Evolutionary conservation across 92 coral and sea anemone species (phyloP).

Genomic region (Heliopora coerulea): DNA sequence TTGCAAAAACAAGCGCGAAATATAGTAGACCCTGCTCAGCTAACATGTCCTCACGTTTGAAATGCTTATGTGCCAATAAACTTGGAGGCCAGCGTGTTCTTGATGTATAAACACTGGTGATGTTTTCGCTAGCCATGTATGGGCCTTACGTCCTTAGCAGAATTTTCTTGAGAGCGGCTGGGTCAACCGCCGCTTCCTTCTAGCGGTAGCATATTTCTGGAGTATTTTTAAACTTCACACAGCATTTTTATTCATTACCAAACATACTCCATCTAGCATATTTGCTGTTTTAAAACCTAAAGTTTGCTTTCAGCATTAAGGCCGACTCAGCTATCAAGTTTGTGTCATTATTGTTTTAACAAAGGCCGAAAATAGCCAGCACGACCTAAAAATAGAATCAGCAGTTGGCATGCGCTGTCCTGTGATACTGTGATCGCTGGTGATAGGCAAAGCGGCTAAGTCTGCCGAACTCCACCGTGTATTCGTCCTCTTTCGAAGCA

Average conservation of each 20-base stretch:
- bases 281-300: constrained; percentile 30
- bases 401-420: constrained; percentile 38
- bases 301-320: constrained; percentile 30
- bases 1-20: neutral
- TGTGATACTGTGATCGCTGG: constrained; percentile 12
- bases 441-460: constrained; percentile 32
- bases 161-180: neutral
- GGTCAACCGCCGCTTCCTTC: neutral
- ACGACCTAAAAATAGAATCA: constrained; percentile 31
- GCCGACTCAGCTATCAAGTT: constrained; percentile 35
- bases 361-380: constrained; percentile 36
- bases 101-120: too few relatives aligned
- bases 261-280: constrained; percentile 6
- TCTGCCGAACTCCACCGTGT: constrained; percentile 14
- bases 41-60: neutral
- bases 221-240: neutral
- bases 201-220: too few relatives aligned
- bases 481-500: neutral
- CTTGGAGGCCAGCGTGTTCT: too few relatives aligned
- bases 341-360: constrained; percentile 41
- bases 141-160: neutral
- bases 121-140: neutral
- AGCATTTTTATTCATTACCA: neutral
- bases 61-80: neutral
- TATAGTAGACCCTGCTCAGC: neutral